phyloP scores from a whole-genome alignment of 2,888 invertebrate species.

The Synergus laeviventris region DNA sequence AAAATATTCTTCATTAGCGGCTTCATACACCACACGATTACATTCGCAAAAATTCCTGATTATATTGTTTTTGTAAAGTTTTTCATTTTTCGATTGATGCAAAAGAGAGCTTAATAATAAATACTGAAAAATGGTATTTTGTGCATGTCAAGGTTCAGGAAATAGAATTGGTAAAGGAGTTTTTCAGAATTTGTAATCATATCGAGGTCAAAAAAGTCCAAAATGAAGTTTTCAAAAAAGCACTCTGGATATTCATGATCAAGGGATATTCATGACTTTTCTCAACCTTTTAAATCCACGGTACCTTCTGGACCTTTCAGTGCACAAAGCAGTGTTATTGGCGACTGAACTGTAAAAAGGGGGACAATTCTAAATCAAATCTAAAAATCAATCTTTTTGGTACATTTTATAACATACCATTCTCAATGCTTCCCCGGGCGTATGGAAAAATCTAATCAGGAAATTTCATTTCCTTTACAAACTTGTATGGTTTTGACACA shows the following conservation, averaged over 20 bases:
- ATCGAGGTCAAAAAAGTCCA: too few relatives aligned
- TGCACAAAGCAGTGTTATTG: not conserved
- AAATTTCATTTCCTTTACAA: conserved; percentile 40
- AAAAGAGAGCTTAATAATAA: not conserved
- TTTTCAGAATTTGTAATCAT: too few relatives aligned
- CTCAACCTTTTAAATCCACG: not conserved
- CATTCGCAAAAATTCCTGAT: too few relatives aligned
- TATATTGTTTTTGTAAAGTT: not conserved
- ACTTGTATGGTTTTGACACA: not conserved
- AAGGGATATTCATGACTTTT: not conserved
- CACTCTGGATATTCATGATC: not conserved
- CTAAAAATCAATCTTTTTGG: conserved; percentile 26
- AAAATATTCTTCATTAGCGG: too few relatives aligned
- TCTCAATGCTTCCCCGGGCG: conserved; percentile 71
- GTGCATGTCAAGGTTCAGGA: not conserved
- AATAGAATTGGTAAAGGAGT: not conserved
- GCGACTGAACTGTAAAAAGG: conserved; percentile 16
- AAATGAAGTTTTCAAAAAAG: not conserved
- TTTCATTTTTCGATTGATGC: too few relatives aligned
- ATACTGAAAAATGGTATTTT: not conserved
- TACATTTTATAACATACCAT: conserved; percentile 66
- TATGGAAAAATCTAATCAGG: conserved; percentile 66
- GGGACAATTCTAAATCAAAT: conserved; percentile 33
- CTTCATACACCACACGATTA: too few relatives aligned
- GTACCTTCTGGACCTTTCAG: not conserved